These are phyloP conservation scores for Paraescarpia echinospica DNA, from an alignment of 1,140 invertebrate genomes.

Conservation along the genomic window DNA sequence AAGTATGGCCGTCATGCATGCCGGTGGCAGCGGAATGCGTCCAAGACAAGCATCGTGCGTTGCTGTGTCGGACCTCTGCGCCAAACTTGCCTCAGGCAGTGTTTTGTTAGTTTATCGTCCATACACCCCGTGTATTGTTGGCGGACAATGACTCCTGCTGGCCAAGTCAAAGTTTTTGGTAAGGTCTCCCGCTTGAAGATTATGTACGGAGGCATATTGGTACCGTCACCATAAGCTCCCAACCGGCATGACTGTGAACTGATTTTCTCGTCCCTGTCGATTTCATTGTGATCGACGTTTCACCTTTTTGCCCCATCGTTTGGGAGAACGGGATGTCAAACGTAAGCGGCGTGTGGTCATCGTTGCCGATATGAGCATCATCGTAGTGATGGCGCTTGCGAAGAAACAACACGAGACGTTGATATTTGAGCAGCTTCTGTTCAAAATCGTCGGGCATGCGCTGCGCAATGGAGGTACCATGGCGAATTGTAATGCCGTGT, in stretches of 20 bases:
- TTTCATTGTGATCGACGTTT: background rate
- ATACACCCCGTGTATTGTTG: conserved; percentile 3
- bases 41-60: conserved; percentile 2
- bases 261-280: conserved; percentile 10
- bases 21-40: conserved; percentile 15
- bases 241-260: conserved; percentile 13
- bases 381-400: background rate
- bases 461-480: background rate
- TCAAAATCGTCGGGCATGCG: conserved; percentile 4
- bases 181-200: background rate
- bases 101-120: background rate
- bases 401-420: background rate
- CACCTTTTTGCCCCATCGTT: background rate
- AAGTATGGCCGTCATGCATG: background rate
- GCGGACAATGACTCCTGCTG: background rate
- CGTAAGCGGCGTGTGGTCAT: conserved; percentile 13
- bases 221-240: background rate
- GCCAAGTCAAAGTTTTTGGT: background rate
- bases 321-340: background rate
- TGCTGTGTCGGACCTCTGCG: background rate
- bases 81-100: background rate
- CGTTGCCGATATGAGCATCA: background rate
- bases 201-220: background rate
- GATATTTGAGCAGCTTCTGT: background rate
- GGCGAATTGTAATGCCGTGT: background rate